Conservation (phyloP, 2,113 vertebrate genomes). For the Motacilla tschutschensis region DNA sequence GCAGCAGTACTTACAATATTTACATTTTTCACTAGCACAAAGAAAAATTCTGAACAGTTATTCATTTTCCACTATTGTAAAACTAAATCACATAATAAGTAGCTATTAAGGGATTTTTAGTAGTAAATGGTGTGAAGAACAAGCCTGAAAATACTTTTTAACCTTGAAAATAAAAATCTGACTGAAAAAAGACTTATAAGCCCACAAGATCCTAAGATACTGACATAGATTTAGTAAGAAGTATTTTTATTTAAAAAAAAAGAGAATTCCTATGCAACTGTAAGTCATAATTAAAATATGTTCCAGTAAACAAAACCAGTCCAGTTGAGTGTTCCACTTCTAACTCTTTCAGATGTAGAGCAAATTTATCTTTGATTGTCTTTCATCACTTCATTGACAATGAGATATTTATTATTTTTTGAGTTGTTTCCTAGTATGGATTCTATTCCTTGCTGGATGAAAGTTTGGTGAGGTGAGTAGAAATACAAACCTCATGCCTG, state of each 20-base stretch:
- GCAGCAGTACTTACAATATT: background rate
- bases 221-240: background rate
- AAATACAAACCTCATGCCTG: background rate
- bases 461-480: background rate
- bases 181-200: background rate
- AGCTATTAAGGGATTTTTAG: background rate
- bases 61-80: background rate
- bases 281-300: background rate
- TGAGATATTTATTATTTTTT: background rate
- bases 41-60: background rate
- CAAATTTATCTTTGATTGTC: background rate
- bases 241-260: background rate
- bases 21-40: background rate
- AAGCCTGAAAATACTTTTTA: background rate
- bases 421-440: background rate
- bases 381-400: background rate
- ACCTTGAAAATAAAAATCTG: background rate
- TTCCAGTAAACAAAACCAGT: background rate
- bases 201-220: background rate
- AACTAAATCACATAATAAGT: background rate
- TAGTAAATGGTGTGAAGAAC: background rate
- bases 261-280: background rate
- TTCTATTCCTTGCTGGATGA: background rate
- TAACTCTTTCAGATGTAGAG: background rate
- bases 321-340: background rate